phyloP scores from a whole-genome alignment of 2,113 vertebrate genomes.

The Cebidichthys violaceus region DNA sequence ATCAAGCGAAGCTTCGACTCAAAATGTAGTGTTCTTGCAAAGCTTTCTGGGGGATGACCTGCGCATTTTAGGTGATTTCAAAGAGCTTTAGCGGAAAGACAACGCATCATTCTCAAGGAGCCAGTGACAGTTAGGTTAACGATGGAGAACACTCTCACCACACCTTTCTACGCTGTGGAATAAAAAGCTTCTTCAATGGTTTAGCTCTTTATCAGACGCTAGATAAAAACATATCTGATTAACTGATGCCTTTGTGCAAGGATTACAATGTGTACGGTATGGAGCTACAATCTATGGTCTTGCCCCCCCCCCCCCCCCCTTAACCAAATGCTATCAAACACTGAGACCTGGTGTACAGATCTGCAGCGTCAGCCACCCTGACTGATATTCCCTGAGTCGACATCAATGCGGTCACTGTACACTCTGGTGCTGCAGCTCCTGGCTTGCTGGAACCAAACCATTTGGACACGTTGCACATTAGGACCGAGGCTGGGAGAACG shows the following conservation, averaged over 20 bases:
- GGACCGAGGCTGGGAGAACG: constrained; percentile 59
- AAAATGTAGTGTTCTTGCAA: constrained; percentile 57
- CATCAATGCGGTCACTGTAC: constrained; percentile 50
- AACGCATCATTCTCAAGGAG: constrained; percentile 16
- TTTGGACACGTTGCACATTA: constrained; percentile 80
- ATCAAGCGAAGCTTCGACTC: constrained; percentile 67
- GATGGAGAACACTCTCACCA: constrained; percentile 30
- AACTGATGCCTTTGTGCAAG: not conserved
- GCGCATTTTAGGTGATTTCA: constrained; percentile 43
- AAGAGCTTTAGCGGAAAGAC: constrained; percentile 9
- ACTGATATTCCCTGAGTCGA: constrained; percentile 21
- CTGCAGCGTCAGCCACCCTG: not conserved
- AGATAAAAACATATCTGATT: not conserved
- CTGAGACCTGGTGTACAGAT: constrained; percentile 27
- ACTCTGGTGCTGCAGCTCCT: constrained; percentile 42
- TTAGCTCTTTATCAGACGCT: constrained; percentile 8
- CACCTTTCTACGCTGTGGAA: constrained; percentile 23
- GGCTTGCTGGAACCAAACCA: constrained; percentile 67
- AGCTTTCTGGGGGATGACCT: constrained; percentile 43
- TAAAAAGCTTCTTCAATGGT: not conserved
- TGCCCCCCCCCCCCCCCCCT: not conserved
- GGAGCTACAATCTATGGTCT: not conserved
- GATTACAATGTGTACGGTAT: not conserved
- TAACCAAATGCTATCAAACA: constrained; percentile 23
- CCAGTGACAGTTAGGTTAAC: constrained; percentile 1